Conservation (phyloP, 2,113 vertebrate genomes). For the Rhombomys opimus region DNA sequence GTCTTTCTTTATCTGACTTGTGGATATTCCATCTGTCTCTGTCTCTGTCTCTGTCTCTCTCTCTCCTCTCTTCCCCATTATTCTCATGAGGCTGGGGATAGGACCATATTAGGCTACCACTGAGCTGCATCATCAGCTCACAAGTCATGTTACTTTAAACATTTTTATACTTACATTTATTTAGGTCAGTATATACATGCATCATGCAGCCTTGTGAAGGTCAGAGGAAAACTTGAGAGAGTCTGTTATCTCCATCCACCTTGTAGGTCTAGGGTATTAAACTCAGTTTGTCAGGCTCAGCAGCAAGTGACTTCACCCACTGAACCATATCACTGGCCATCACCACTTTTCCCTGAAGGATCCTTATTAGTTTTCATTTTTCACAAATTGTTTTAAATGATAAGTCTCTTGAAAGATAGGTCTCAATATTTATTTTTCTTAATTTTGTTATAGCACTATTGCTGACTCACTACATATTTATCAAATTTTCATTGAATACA, state of each 20-base stretch:
- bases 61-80: neutral
- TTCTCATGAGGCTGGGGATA: neutral
- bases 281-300: neutral
- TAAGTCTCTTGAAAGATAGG: neutral
- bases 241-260: too few relatives aligned
- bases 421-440: neutral
- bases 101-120: neutral
- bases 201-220: neutral
- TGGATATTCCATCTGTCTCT: neutral
- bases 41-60: neutral
- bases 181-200: neutral
- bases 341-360: neutral
- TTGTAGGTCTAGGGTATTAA: neutral
- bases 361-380: neutral
- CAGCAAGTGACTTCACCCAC: neutral
- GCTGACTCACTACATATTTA: neutral
- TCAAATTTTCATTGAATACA: neutral
- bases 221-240: neutral
- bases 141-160: too few relatives aligned
- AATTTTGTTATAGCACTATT: neutral
- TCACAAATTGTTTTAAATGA: neutral
- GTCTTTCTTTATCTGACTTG: neutral
- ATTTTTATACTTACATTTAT: neutral
- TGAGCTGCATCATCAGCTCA: neutral
- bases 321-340: too few relatives aligned